Evolutionary conservation across 2,797 vertebrate species (phyloP).

Genomic region (Tolypeutes matacus): DNA sequence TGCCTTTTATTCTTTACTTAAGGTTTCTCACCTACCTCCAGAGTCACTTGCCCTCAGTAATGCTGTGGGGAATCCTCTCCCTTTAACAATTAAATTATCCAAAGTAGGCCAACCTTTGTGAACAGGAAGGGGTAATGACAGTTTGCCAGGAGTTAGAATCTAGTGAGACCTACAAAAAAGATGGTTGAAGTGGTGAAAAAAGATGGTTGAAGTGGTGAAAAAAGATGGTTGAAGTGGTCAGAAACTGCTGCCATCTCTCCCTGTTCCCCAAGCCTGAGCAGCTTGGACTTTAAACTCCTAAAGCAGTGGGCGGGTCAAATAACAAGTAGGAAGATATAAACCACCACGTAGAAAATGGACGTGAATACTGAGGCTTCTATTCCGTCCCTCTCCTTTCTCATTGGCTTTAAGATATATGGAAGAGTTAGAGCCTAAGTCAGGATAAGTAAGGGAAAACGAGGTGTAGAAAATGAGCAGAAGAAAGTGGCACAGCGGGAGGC

Average conservation of each 20-base stretch:
- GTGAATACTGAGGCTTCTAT: no score
- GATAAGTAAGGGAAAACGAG: not conserved
- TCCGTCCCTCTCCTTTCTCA: no score
- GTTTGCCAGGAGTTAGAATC: not conserved
- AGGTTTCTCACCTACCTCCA: not conserved
- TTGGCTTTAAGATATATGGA: not conserved
- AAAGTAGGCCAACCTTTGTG: not conserved
- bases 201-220: no score
- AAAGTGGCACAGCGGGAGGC: not conserved
- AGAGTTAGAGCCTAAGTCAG: not conserved
- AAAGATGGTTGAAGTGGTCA: no score
- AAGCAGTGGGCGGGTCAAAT: not conserved
- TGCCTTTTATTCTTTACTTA: not conserved
- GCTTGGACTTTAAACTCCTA: not conserved
- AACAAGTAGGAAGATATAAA: not conserved
- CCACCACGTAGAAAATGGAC: not conserved
- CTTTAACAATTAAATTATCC: not conserved
- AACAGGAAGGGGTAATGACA: not conserved
- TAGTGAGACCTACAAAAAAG: rapidly evolving
- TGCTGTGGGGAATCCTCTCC: not conserved
- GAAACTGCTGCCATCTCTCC: not conserved
- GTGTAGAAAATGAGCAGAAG: not conserved
- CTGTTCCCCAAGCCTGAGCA: not conserved
- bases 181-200: no score
- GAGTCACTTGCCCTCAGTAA: not conserved